Percentiles rank a stretch among this genome's conserved stretches.
Evolutionary conservation across 2,797 vertebrate species (phyloP).

Genomic region (Phrynocephalus forsythii): DNA sequence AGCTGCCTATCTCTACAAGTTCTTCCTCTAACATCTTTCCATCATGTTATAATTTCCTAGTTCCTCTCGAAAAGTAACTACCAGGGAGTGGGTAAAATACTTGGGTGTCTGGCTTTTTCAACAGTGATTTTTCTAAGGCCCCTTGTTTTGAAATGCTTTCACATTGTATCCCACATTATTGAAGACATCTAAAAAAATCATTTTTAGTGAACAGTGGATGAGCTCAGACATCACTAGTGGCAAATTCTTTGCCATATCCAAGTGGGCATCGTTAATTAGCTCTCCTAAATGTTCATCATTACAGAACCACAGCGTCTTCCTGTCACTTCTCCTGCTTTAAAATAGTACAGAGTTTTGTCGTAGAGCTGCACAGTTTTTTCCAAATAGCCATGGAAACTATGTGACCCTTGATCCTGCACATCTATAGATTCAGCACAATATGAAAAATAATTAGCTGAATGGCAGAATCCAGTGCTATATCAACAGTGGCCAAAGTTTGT

Average conservation of each 20-base stretch:
- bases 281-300: background rate
- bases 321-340: background rate
- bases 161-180: background rate
- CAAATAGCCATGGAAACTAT: background rate
- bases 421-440: constrained; percentile 11
- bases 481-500: background rate
- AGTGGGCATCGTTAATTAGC: background rate
- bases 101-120: background rate
- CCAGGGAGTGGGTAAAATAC: background rate
- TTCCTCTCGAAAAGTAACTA: background rate
- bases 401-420: background rate
- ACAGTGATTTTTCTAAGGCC: background rate
- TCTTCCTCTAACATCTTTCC: too few species aligned
- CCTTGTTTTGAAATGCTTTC: background rate
- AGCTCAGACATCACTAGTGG: background rate
- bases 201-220: background rate
- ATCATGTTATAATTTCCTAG: background rate
- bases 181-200: background rate
- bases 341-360: constrained; percentile 6
- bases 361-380: background rate
- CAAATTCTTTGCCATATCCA: background rate
- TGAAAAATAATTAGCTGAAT: background rate
- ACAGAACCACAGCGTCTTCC: background rate
- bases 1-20: too few species aligned
- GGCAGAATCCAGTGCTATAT: background rate